Percentiles rank a stretch among this genome's conserved stretches.
phyloP scores from a whole-genome alignment of 2,888 invertebrate species.

The Mechanitis messenoides region DNA sequence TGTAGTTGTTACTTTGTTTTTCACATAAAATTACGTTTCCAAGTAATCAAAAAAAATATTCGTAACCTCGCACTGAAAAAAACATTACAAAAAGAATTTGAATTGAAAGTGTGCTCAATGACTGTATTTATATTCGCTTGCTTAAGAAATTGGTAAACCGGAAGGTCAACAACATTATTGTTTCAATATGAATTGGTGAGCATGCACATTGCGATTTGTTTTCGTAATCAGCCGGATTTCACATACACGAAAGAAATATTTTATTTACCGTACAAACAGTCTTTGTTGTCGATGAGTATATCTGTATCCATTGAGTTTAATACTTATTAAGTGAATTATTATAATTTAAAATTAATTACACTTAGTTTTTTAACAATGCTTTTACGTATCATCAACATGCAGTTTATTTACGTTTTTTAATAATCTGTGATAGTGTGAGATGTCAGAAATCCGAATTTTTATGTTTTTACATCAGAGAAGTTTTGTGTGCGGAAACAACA shows the following conservation, averaged over 20 bases:
- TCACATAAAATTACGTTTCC: neutral
- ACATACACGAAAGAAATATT: slow-evolving; percentile 24
- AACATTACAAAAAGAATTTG: slow-evolving; percentile 19
- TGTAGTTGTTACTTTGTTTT: too few relatives aligned
- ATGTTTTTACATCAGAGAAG: neutral
- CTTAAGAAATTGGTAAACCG: slow-evolving; percentile 33
- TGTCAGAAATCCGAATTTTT: neutral
- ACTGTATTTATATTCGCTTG: slow-evolving; percentile 29
- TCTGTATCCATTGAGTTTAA: slow-evolving; percentile 66
- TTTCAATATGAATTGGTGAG: slow-evolving; percentile 22
- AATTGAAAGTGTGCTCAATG: slow-evolving; percentile 52
- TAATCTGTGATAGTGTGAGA: slow-evolving; percentile 17
- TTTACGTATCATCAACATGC: slow-evolving; percentile 21
- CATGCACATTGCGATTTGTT: slow-evolving; percentile 41
- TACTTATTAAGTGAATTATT: slow-evolving; percentile 10
- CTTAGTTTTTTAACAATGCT: slow-evolving; percentile 16
- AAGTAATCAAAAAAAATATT: slow-evolving; percentile 9
- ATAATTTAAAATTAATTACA: slow-evolving; percentile 8
- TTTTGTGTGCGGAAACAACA: slow-evolving; percentile 1
- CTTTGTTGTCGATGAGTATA: slow-evolving; percentile 56
- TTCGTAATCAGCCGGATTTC: slow-evolving; percentile 40
- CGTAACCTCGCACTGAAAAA: slow-evolving; percentile 19
- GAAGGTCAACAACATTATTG: slow-evolving; percentile 46
- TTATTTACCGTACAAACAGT: slow-evolving; percentile 59
- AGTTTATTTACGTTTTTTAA: slow-evolving; percentile 22